Evolutionary conservation across 2,113 vertebrate genomes (phyloP), one percentile per base, ranked within the genome.

Genomic region (Pan paniscus): DNA sequence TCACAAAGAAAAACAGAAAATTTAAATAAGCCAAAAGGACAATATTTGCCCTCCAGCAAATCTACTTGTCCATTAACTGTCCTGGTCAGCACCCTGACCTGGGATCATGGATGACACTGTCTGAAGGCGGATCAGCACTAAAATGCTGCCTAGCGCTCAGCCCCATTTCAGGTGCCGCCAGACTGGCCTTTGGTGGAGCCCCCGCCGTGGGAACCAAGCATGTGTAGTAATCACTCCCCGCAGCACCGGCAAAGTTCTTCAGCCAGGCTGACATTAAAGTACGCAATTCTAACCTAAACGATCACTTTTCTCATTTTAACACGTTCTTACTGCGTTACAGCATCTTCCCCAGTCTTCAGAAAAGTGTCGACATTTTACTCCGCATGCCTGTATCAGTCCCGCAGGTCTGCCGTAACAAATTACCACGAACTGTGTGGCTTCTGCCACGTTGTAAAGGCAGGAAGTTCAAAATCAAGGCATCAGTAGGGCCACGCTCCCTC

Each of bases 11-110:
- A 81, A 48, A 14, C 20, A 32, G 27, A 38, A 59, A 52, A 23
- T 8, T 17, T 3, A 12, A 0, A 46, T 3, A 23, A 5, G 12
- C 40, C 18, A 27, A 16, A 87, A 57, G 32, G n/a, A 23, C 23
- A 0, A 0, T 3, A 8, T n/a, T 4, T 16, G 32, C 8, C 48
- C 40, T 50, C 27, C 0, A 0, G 35, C 13, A 1, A 7, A 38
- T 23, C 73, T 11, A 27, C 40, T 68, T n/a, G 30, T 4, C 32
- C 25, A 2, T 82, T 13, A 25, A 43, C 2, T 9, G 38, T 86
- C 22, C 30, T 5, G 50, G 25, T 2, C 90, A 27, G 8, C 40
- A 50, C 64, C 35, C 27, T 3, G 40, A 43, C 40, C 93, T 2
- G 22, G 22, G 75, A 10, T 75, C 72, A 27, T 43, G 11, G 38